Evolutionary conservation across 2,888 invertebrate species (phyloP).

Genomic region (Napeogenes inachia): DNA sequence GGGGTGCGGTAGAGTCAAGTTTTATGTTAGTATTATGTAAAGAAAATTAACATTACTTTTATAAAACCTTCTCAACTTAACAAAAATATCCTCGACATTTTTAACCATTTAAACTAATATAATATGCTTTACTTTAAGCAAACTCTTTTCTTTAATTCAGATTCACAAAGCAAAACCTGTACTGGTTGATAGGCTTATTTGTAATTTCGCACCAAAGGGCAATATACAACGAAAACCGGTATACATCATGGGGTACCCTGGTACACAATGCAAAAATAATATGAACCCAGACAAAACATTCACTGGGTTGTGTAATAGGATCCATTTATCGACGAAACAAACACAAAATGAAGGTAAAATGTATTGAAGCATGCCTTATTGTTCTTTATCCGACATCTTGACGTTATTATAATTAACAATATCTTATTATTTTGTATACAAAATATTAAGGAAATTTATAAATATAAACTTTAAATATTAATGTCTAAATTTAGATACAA

Average conservation of each 20-base stretch:
- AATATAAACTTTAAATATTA: not conserved
- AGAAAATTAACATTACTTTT: not conserved
- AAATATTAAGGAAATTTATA: not conserved
- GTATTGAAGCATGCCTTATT: not conserved
- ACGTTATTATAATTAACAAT: not conserved
- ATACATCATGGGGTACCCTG: slow-evolving; percentile 57
- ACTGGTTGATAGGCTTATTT: slow-evolving; percentile 56
- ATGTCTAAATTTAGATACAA: slow-evolving; percentile 40
- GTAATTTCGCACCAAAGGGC: slow-evolving; percentile 64
- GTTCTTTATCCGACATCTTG: not conserved
- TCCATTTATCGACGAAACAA: not conserved
- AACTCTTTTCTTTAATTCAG: slow-evolving; percentile 13
- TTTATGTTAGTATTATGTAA: slow-evolving; percentile 48
- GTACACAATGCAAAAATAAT: slow-evolving; percentile 52
- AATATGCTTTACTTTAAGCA: no score
- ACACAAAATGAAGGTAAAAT: not conserved
- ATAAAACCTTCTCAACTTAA: no score
- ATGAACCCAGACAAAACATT: slow-evolving; percentile 42
- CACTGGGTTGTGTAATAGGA: slow-evolving; percentile 43
- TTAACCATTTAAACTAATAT: no score
- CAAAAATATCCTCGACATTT: no score
- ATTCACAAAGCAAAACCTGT: slow-evolving; percentile 22
- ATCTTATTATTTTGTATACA: not conserved
- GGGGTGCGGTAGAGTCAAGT: slow-evolving; percentile 64
- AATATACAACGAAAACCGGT: slow-evolving; percentile 56